A percentile compares a stretch with the other conserved stretches of the same genome.
These are phyloP conservation scores for Papilio glaucus DNA, from an alignment of 1,140 invertebrate species.

Conservation along the genomic window DNA sequence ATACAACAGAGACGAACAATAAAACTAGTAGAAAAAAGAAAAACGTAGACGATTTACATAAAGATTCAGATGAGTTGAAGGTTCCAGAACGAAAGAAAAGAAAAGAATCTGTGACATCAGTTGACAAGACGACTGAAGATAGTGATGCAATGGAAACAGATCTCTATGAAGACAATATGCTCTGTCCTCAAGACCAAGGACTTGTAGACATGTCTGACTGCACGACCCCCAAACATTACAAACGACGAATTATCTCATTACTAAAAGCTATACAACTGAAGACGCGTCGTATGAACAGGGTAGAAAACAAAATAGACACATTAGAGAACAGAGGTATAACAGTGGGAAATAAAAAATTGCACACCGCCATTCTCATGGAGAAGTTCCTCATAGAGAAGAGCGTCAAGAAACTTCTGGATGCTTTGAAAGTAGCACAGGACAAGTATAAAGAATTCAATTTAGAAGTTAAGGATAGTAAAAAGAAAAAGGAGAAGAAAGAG, in stretches of 20 bases:
- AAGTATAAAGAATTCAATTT: slow-evolving; percentile 63
- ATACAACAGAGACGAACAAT: too few species aligned
- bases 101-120: slow-evolving; percentile 10
- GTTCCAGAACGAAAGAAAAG: slow-evolving; percentile 19
- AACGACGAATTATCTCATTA: slow-evolving; percentile 57
- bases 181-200: slow-evolving; percentile 58
- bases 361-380: slow-evolving; percentile 67
- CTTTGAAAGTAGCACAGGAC: slow-evolving; percentile 54
- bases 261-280: slow-evolving; percentile 57
- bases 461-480: slow-evolving; percentile 54
- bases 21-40: too few species aligned
- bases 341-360: slow-evolving; percentile 62
- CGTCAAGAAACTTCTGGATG: slow-evolving; percentile 55
- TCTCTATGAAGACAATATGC: slow-evolving; percentile 55
- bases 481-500: slow-evolving; percentile 45
- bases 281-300: slow-evolving; percentile 48
- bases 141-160: slow-evolving; percentile 71
- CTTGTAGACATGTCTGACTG: slow-evolving; percentile 67
- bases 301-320: slow-evolving; percentile 59
- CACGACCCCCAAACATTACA: slow-evolving; percentile 54
- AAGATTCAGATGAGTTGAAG: too few species aligned
- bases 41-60: too few species aligned
- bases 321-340: slow-evolving; percentile 64
- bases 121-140: slow-evolving; percentile 53
- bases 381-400: slow-evolving; percentile 58